phyloP scores from a whole-genome alignment of 2,888 invertebrate species.

The Falcaria lacertinaria region DNA sequence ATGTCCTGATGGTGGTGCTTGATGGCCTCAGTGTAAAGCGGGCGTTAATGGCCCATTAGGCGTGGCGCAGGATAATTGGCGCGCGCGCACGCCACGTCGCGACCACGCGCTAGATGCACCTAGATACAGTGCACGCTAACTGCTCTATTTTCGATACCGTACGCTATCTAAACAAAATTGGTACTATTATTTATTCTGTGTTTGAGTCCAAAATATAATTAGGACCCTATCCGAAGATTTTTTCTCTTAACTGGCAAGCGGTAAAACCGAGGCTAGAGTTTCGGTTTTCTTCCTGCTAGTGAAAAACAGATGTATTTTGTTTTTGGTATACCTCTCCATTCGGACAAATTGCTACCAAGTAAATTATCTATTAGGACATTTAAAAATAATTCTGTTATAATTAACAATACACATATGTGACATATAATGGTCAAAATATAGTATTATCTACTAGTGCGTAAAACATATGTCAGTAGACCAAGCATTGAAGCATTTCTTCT shows the following conservation, averaged over 20 bases:
- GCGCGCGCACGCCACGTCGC: slow-evolving; percentile 27
- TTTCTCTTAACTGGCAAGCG: too few species aligned
- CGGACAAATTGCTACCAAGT: too few species aligned
- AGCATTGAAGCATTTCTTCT: slow-evolving; percentile 29
- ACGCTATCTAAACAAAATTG: slow-evolving; percentile 19
- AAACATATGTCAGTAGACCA: slow-evolving; percentile 14
- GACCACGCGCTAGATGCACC: slow-evolving; percentile 44
- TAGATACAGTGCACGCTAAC: slow-evolving; percentile 60
- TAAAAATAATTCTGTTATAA: too few species aligned
- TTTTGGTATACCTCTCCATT: too few species aligned
- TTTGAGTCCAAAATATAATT: not conserved
- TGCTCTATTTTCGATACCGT: slow-evolving; percentile 39
- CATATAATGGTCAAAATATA: too few species aligned
- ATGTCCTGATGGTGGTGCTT: slow-evolving; percentile 48
- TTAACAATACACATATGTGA: too few species aligned
- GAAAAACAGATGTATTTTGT: too few species aligned
- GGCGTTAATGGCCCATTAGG: slow-evolving; percentile 75
- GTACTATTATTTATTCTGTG: not conserved
- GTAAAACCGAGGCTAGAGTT: too few species aligned
- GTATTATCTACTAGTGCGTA: slow-evolving; percentile 4
- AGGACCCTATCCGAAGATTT: slow-evolving; percentile 8
- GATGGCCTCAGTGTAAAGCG: slow-evolving; percentile 56
- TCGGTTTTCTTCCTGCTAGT: too few species aligned
- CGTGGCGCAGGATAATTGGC: slow-evolving; percentile 59
- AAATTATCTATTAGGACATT: too few species aligned